Evolutionary conservation across 2,888 invertebrate genomes (phyloP).

Genomic region (Pardosa pseudoannulata): DNA sequence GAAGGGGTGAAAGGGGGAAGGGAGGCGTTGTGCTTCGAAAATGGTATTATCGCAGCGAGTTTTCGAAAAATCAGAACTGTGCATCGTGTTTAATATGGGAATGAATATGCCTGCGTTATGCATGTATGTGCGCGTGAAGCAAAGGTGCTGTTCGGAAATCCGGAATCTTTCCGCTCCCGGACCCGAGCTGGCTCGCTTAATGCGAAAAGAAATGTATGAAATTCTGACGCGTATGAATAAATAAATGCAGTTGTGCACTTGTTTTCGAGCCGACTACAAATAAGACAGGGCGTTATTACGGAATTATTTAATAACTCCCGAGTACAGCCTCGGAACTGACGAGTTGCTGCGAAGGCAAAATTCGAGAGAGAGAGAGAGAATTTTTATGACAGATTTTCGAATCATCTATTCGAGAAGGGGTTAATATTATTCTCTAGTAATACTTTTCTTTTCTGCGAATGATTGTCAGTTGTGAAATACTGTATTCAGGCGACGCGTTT

Average conservation of each 20-base stretch:
- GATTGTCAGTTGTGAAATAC: not conserved
- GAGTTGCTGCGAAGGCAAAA: not conserved
- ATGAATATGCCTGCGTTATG: slow-evolving; percentile 56
- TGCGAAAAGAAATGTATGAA: slow-evolving; percentile 35
- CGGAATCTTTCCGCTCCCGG: no score
- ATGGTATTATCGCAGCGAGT: slow-evolving; percentile 66
- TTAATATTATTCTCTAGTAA: not conserved
- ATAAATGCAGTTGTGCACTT: slow-evolving; percentile 37
- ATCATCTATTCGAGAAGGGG: not conserved
- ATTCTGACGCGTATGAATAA: slow-evolving; percentile 40
- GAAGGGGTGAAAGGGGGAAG: not conserved
- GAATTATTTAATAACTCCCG: slow-evolving; percentile 56
- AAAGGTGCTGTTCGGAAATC: slow-evolving; percentile 4
- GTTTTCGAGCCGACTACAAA: slow-evolving; percentile 53
- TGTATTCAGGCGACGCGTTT: not conserved
- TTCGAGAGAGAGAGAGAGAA: not conserved
- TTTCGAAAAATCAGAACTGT: slow-evolving; percentile 34
- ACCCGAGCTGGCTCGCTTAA: slow-evolving; percentile 38
- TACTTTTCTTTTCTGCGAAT: not conserved
- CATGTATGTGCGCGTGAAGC: slow-evolving; percentile 18
- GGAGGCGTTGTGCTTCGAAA: slow-evolving; percentile 27
- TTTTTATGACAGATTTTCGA: slow-evolving; percentile 8
- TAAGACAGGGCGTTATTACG: slow-evolving; percentile 32
- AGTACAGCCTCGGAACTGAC: not conserved
- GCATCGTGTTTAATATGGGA: slow-evolving; percentile 60